phyloP scores from a whole-genome alignment of 2,797 vertebrate species.

The Pantherophis vulpinus region DNA sequence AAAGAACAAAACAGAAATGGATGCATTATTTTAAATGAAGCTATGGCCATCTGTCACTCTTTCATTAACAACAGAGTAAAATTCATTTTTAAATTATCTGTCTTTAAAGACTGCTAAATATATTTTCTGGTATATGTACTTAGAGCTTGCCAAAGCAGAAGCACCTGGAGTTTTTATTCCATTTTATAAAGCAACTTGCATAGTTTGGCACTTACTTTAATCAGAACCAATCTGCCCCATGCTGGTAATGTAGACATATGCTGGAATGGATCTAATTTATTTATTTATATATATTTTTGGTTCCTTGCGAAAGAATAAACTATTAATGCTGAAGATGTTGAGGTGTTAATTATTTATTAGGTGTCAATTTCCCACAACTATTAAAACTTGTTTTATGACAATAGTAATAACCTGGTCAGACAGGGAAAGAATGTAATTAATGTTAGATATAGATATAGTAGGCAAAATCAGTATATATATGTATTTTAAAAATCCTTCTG shows the following conservation, averaged over 20 bases:
- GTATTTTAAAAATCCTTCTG: neutral
- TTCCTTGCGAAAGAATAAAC: neutral
- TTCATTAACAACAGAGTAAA: conserved; percentile 7
- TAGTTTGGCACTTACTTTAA: neutral
- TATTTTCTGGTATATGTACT: conserved; percentile 1
- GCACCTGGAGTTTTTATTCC: neutral
- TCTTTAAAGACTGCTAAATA: neutral
- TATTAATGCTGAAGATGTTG: conserved; percentile 20
- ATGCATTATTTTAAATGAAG: conserved; percentile 15
- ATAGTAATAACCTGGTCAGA: conserved; percentile 9
- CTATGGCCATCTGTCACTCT: conserved; percentile 7
- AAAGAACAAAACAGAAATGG: conserved; percentile 2
- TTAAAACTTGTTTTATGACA: conserved; percentile 10
- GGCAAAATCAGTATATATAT: neutral
- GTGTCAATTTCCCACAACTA: conserved; percentile 12
- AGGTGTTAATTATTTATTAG: conserved; percentile 28
- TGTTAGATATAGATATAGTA: neutral
- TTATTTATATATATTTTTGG: neutral
- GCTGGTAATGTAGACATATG: neutral
- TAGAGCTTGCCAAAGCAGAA: neutral
- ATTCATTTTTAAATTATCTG: conserved; percentile 1
- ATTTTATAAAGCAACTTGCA: neutral
- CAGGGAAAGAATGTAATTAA: neutral
- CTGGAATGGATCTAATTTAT: neutral
- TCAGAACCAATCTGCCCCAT: neutral